Percentiles rank a stretch among this genome's conserved stretches.
Evolutionary conservation across 2,113 vertebrate genomes (phyloP).

Genomic region (Alosa alosa): DNA sequence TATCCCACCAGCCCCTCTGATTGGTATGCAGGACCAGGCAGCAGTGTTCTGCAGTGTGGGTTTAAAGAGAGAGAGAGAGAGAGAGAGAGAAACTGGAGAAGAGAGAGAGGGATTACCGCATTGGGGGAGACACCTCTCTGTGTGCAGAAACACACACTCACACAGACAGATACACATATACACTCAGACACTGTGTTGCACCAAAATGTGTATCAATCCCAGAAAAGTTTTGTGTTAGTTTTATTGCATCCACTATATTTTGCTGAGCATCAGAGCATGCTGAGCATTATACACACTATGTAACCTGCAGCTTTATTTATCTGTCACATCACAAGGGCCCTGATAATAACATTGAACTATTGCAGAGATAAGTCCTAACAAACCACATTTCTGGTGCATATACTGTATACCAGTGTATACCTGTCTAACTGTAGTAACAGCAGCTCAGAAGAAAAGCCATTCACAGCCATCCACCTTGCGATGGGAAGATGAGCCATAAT

Average conservation of each 20-base stretch:
- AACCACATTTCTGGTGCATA: background rate
- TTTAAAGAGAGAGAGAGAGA: conserved; percentile 46
- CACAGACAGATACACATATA: conserved; percentile 2
- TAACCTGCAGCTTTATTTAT: background rate
- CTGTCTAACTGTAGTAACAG: too few species aligned
- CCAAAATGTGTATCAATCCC: conserved; percentile 56
- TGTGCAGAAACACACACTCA: background rate
- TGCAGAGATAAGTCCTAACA: background rate
- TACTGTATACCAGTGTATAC: background rate
- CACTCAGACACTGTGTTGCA: conserved; percentile 35
- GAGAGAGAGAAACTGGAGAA: background rate
- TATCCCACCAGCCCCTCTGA: conserved; percentile 43
- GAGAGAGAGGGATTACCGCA: conserved; percentile 38
- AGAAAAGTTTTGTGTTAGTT: conserved; percentile 39
- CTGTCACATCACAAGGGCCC: background rate
- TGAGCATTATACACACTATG: background rate
- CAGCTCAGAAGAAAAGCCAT: too few species aligned
- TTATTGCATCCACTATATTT: background rate
- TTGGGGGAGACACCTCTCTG: conserved; percentile 2
- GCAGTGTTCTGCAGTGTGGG: conserved; percentile 71
- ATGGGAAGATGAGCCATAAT: background rate
- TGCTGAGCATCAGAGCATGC: background rate
- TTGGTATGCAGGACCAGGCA: conserved; percentile 69
- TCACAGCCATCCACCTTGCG: background rate
- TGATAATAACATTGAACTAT: background rate